Base-by-base conservation (phyloP, 53 echinoderm and acorn worm species). In the Glandiceps talaboti region DNA sequence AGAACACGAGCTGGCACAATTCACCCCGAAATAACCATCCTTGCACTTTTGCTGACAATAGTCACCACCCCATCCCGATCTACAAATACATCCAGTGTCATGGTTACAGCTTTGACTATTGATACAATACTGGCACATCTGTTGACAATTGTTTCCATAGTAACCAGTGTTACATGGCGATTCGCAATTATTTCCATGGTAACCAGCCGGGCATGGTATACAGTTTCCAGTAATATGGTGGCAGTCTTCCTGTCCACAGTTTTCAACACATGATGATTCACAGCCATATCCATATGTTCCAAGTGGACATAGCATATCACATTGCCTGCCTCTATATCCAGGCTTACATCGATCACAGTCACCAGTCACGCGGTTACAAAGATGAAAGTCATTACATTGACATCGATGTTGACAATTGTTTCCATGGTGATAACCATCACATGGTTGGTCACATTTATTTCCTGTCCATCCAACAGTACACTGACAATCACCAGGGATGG, bases 101-200 rank as follows among this genome's bases (percentile, higher is more conserved):
- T 74, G 80, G 31, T 87, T 76, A 28, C 87, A 87, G 1, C 77
- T 31, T 30, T 76, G 83, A 30, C 76, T 31, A 0, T 10, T 30
- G 1, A 33, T 28, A 33, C 87, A 87, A 1, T 73, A 33, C 64
- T 45, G 64, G 31, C 87, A 87, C 0, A 0, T 28, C 32, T 30
- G 27, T 0, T 33, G 77, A 74, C 87, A 87, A 80, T 87, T 87
- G 20, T 30, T 30, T 1, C 87, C 84, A 30, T 64, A 87, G 14
- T 73, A 73, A 26, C 84, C 87, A 27, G 29, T 1, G 14, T 83
- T 77, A 33, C 87, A 87, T 6, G 80, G 77, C 73, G 27, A 32
- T 31, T 73, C 31, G 73, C 87, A 87, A 1, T 64, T 29, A n/a
- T 83, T 80, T 27, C 87, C 87, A n/a, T 0, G 33, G 83, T 83